A percentile compares a stretch with the other conserved stretches of the same genome.
These are phyloP conservation scores for Lophochroa leadbeateri DNA, from an alignment of 2,113 vertebrate genomes.

Conservation along the genomic window DNA sequence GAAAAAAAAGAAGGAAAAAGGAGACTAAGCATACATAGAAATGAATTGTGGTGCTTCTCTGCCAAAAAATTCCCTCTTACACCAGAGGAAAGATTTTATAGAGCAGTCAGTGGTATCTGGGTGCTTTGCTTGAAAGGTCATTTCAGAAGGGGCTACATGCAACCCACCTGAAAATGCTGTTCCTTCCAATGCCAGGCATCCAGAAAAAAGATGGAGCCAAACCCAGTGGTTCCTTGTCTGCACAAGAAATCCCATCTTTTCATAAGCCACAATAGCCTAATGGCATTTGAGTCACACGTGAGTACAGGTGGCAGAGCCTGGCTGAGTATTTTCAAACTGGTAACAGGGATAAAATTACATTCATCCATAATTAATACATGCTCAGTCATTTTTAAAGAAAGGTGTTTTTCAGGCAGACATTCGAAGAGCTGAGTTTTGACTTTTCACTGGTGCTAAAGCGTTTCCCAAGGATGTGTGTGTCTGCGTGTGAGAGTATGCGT, in stretches of 20 bases:
- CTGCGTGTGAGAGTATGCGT: background rate
- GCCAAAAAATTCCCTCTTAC: background rate
- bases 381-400: slow-evolving; percentile 25
- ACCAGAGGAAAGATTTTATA: background rate
- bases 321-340: slow-evolving; percentile 6
- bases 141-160: background rate
- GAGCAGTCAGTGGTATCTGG: background rate
- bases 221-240: background rate
- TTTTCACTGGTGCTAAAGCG: slow-evolving; percentile 5
- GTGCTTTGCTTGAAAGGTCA: background rate
- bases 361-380: slow-evolving; percentile 32
- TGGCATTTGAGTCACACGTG: background rate
- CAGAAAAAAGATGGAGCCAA: background rate
- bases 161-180: background rate
- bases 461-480: background rate
- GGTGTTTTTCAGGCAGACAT: slow-evolving; percentile 22
- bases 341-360: slow-evolving; percentile 32
- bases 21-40: background rate
- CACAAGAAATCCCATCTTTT: background rate
- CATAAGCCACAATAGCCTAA: background rate
- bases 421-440: slow-evolving; percentile 8
- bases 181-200: background rate
- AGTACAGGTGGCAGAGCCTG: slow-evolving; percentile 2
- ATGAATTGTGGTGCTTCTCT: background rate
- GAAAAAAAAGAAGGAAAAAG: background rate